Evolutionary conservation across 2,888 invertebrate species (phyloP), one percentile per base, ranked within the genome.

Genomic region (Phyllotreta cruciferae): DNA sequence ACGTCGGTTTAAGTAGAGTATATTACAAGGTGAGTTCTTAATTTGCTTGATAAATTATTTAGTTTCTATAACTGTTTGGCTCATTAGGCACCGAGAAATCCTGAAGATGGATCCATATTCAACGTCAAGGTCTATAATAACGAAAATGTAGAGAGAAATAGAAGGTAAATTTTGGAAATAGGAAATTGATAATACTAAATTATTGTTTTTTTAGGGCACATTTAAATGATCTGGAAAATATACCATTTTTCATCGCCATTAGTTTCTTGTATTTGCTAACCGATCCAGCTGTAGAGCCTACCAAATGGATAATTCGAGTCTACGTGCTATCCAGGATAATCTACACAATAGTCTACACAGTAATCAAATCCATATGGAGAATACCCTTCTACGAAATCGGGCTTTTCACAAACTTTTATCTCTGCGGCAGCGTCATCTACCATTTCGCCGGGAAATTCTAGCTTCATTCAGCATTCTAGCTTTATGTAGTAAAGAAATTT

Each of bases 161-260:
- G 57, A 62, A 62, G 62, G 62, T 62, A 62, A 10, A 35, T 11
- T 14, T 6, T 13, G 8, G 2, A 49, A 49, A n/a, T 38, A 24
- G 10, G 35, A 6, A 10, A 14, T 37, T 14, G 13, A 36, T n/a
- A 4, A 52, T 35, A 24, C 11, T 38, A 37, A 4, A 24, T 41
- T 37, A 6, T 39, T 11, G 11, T 45, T 24, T 37, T 63, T 63
- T 4, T 44, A 65, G 65, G 34, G 56, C 65, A 11, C 65, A 65
- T 14, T 50, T 47, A 9, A 65, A 65, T 39, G 65, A 65, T 34
- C 7, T 65, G 50, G 65, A 65, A 44, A 65, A 65, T 14, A 62
- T 65, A 7, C 65, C 65, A 9, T 65, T 65, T 34, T 65, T 65
- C 58, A 56, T 65, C n/a, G 38, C 58, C 1, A 54, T 62, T 10